Evolutionary conservation across 1,140 invertebrate genomes (phyloP).

Genomic region (Homalodisca vitripennis): DNA sequence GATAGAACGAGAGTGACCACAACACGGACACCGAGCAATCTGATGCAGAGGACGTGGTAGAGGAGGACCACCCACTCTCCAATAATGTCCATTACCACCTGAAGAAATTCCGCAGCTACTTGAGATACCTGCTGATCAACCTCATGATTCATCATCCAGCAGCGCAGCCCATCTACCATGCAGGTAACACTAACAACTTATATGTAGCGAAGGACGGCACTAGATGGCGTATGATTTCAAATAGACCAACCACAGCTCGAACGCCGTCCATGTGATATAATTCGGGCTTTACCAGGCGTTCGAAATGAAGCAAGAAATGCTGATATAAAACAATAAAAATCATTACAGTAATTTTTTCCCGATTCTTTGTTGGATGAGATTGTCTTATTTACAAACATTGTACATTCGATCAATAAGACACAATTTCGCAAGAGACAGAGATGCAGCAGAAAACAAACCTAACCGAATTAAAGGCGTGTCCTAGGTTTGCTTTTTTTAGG

Average conservation of each 20-base stretch:
- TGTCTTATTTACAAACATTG: not conserved
- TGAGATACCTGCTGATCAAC: not conserved
- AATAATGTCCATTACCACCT: too few relatives aligned
- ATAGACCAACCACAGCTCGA: not conserved
- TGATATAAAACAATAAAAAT: not conserved
- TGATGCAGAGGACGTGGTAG: not conserved
- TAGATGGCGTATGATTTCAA: not conserved
- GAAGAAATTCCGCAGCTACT: not conserved
- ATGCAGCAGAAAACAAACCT: too few relatives aligned
- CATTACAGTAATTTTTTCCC: not conserved
- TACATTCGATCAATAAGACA: not conserved
- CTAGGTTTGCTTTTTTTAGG: too few relatives aligned
- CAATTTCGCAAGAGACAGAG: too few relatives aligned
- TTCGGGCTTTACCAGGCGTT: not conserved
- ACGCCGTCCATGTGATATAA: not conserved
- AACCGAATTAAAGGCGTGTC: too few relatives aligned
- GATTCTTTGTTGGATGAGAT: not conserved
- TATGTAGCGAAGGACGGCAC: not conserved
- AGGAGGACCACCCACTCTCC: not conserved
- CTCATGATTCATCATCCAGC: not conserved
- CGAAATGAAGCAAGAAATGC: not conserved
- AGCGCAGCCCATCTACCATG: not conserved
- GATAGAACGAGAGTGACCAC: slow-evolving; percentile 10
- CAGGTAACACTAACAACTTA: not conserved
- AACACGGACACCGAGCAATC: not conserved